Evolutionary conservation across 2,113 vertebrate genomes (phyloP).

Genomic region (Connochaetes taurinus): DNA sequence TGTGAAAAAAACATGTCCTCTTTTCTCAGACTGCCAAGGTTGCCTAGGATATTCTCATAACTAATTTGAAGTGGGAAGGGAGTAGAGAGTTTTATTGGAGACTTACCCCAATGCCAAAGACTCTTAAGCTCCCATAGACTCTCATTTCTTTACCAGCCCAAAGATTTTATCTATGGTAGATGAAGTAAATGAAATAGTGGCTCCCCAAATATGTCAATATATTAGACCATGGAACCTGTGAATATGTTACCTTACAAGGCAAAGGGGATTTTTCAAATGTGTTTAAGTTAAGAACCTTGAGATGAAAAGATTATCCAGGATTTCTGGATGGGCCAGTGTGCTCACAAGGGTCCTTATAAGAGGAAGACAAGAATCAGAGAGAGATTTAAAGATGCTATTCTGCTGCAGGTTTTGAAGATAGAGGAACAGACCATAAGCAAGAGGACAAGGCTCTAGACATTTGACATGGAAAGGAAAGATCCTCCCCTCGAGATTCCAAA

Average conservation of each 20-base stretch:
- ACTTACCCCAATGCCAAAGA: not conserved
- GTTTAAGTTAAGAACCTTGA: not conserved
- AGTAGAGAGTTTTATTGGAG: not conserved
- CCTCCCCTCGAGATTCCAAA: not conserved
- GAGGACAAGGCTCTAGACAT: not conserved
- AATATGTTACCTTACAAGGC: not conserved
- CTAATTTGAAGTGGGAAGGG: not conserved
- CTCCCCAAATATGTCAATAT: not conserved
- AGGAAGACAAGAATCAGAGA: not conserved
- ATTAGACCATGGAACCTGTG: not conserved
- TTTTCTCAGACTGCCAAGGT: not conserved
- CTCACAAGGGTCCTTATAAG: not conserved
- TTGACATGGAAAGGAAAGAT: not conserved
- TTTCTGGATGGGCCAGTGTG: not conserved
- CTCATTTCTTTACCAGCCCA: not conserved
- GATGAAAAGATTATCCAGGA: not conserved
- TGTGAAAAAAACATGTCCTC: not conserved
- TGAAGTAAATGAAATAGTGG: not conserved
- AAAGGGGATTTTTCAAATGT: not conserved
- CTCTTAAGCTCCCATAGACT: not conserved
- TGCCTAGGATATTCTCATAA: not conserved
- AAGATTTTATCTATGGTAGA: not conserved
- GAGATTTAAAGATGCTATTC: not conserved
- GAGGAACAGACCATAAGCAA: not conserved
- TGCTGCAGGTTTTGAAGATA: not conserved